Evolutionary conservation across 2,888 invertebrate genomes (phyloP).

Genomic region (Brachypterus glaber): DNA sequence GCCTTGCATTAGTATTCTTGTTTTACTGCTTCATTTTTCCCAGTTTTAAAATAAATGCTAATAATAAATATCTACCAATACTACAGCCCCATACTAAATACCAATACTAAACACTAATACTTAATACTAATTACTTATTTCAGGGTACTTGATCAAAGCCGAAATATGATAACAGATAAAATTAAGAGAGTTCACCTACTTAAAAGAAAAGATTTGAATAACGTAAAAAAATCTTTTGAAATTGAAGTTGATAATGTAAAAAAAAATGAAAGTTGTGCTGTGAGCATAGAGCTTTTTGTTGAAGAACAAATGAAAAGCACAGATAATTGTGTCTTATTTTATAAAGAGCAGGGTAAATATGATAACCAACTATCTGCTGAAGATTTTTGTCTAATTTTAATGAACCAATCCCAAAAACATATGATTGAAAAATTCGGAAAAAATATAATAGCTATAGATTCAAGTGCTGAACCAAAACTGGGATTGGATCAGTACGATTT

Average conservation of each 20-base stretch:
- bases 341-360: neutral
- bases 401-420: constrained; percentile 1
- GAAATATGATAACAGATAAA: neutral
- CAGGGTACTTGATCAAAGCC: neutral
- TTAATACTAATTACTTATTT: too few species aligned
- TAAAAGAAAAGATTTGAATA: neutral
- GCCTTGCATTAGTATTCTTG: too few species aligned
- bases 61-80: too few species aligned
- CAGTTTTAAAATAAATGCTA: too few species aligned
- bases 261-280: neutral
- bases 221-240: neutral
- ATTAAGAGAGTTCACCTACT: neutral
- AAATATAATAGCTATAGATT: constrained; percentile 1
- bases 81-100: too few species aligned
- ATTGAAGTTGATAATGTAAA: constrained; percentile 1
- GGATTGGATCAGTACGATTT: constrained; percentile 12
- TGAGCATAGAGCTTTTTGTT: neutral
- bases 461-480: too few species aligned
- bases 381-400: constrained; percentile 2
- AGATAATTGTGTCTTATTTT: constrained; percentile 4
- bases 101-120: too few species aligned
- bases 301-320: neutral
- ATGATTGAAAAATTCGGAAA: constrained; percentile 4
- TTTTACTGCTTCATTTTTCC: too few species aligned
- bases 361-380: neutral